A percentile compares a stretch with the other conserved stretches of the same genome.
Evolutionary conservation across 2,888 invertebrate genomes (phyloP).

Genomic region (Zelleria hepariella): DNA sequence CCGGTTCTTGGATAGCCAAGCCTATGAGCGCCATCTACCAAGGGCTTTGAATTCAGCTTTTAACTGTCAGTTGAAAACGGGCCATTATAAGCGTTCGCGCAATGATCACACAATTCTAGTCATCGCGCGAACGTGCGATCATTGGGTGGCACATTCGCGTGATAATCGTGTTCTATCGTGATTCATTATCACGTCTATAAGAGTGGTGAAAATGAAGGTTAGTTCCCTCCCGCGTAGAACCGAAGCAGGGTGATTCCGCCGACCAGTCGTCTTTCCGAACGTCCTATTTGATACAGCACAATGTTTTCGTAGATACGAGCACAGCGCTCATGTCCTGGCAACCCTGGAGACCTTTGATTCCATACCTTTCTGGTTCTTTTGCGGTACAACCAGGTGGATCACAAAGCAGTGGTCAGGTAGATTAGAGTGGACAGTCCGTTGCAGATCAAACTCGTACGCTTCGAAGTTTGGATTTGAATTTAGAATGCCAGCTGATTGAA

Average conservation of each 20-base stretch:
- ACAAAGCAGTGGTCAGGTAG: slow-evolving; percentile 7
- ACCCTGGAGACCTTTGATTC: neutral
- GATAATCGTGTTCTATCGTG: too few species aligned
- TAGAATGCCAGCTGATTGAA: slow-evolving; percentile 13
- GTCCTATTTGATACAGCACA: slow-evolving; percentile 16
- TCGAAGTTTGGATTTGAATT: slow-evolving; percentile 9
- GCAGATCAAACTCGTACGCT: neutral
- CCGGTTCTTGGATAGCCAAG: too few species aligned
- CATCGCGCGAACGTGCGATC: too few species aligned
- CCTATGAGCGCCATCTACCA: too few species aligned
- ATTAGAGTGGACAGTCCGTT: slow-evolving; percentile 17
- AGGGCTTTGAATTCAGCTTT: too few species aligned
- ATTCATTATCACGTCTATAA: too few species aligned
- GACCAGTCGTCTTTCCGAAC: slow-evolving; percentile 7
- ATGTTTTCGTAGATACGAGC: slow-evolving; percentile 41
- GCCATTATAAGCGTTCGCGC: too few species aligned
- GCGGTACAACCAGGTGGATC: neutral
- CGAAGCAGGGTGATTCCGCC: neutral
- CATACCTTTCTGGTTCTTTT: neutral
- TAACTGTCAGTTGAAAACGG: too few species aligned
- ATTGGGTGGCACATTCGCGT: too few species aligned
- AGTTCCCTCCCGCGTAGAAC: neutral
- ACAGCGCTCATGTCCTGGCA: neutral
- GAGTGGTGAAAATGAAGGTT: too few species aligned
- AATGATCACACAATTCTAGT: too few species aligned